Percentiles rank a stretch among this genome's conserved stretches.
These are phyloP conservation scores for Musca domestica DNA, from an alignment of 1,140 invertebrate genomes.

Conservation along the genomic window DNA sequence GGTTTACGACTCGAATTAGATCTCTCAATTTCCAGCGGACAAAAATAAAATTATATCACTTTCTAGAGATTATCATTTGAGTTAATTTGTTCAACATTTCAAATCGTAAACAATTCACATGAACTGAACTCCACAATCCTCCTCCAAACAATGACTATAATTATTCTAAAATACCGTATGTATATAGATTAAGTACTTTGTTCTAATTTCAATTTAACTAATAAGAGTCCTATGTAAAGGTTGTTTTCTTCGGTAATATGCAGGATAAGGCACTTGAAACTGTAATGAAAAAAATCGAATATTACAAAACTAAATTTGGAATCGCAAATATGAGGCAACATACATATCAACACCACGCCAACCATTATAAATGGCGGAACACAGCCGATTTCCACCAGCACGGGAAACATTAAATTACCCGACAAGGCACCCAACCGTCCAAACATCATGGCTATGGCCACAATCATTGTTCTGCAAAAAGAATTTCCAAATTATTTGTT, in stretches of 20 bases:
- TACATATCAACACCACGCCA: conserved; percentile 39
- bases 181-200: no score
- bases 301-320: background rate
- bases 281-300: conserved; percentile 11
- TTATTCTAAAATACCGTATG: no score
- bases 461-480: conserved; percentile 39
- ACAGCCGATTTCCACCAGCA: conserved; percentile 45
- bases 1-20: no score
- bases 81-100: no score
- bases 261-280: conserved; percentile 22
- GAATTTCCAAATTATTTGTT: background rate
- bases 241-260: conserved; percentile 21
- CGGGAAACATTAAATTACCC: conserved; percentile 47
- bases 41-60: no score
- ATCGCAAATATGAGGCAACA: conserved; percentile 17
- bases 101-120: no score
- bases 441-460: conserved; percentile 49
- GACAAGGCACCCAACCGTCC: conserved; percentile 47
- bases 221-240: background rate
- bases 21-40: no score
- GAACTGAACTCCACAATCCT: no score
- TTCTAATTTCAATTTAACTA: no score
- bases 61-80: no score
- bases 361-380: conserved; percentile 51
- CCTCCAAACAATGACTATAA: no score